phyloP scores from a whole-genome alignment of 2,113 vertebrate species.

The Caracal caracal region DNA sequence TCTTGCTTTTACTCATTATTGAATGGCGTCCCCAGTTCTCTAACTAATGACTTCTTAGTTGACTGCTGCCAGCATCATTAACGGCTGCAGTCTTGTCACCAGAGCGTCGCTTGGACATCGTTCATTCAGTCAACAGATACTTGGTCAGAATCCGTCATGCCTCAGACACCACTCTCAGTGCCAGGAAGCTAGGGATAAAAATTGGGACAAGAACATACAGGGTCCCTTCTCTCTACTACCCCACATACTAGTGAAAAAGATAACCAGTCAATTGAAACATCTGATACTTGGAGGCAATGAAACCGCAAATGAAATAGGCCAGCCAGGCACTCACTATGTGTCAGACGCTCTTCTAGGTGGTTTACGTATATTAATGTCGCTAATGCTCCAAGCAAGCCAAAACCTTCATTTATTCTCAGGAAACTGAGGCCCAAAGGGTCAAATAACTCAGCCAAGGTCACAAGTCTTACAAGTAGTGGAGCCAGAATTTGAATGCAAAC shows the following conservation, averaged over 20 bases:
- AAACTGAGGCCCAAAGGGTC: not conserved
- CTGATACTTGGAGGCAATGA: not conserved
- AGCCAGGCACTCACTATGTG: accelerated
- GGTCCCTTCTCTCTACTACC: not conserved
- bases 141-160: not conserved
- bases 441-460: not conserved
- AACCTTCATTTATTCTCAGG: not conserved
- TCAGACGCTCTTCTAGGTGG: not conserved
- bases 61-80: not conserved
- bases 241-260: not conserved
- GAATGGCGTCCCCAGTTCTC: not conserved
- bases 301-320: not conserved
- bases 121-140: not conserved
- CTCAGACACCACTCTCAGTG: not conserved
- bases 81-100: not conserved
- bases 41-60: not conserved
- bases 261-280: not conserved
- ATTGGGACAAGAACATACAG: not conserved
- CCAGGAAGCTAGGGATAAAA: not conserved
- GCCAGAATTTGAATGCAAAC: not conserved
- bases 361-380: not conserved
- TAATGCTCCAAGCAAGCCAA: not conserved
- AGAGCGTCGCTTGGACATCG: not conserved
- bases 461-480: not conserved
- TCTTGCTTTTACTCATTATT: not conserved